Percentiles rank a stretch among this genome's conserved stretches.
Conservation (phyloP, 2,888 invertebrate genomes). For the Synanthedon vespiformis region DNA sequence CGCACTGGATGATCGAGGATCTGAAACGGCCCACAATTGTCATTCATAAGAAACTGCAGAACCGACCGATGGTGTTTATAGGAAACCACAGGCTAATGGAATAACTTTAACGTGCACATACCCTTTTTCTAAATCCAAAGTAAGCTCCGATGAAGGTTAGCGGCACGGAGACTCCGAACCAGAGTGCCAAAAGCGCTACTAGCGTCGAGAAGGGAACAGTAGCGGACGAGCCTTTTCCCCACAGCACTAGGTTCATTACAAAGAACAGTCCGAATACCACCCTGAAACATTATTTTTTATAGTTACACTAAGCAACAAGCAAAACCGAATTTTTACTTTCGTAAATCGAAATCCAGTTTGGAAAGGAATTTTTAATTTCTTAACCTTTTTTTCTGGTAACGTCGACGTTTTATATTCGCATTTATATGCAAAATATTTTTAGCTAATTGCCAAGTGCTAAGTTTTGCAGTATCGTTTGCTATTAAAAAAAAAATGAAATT, state of each 20-base stretch:
- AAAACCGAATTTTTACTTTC: background rate
- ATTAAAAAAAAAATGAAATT: no score
- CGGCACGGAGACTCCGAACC: slow-evolving; percentile 99
- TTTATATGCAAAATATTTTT: no score
- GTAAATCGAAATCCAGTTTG: background rate
- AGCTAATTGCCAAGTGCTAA: no score
- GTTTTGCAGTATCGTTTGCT: no score
- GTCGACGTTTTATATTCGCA: no score
- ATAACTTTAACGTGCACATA: slow-evolving; percentile 45
- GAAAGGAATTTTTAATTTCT: no score
- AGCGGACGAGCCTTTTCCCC: slow-evolving; percentile 96
- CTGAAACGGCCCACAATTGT: slow-evolving; percentile 55
- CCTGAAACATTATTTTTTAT: slow-evolving; percentile 57
- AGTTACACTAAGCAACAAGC: slow-evolving; percentile 7
- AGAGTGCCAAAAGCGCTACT: slow-evolving; percentile 91
- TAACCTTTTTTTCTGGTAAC: no score
- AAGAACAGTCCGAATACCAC: slow-evolving; percentile 98
- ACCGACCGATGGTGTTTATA: no score
- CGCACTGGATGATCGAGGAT: slow-evolving; percentile 96
- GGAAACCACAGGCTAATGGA: no score
- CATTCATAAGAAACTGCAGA: background rate
- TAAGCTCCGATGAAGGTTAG: slow-evolving; percentile 98
- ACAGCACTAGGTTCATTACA: slow-evolving; percentile 94
- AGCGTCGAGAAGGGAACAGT: slow-evolving; percentile 97
- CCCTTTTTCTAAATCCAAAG: slow-evolving; percentile 97